A percentile compares a stretch with the other conserved stretches of the same genome.
Evolutionary conservation across 1,140 invertebrate species (phyloP).

Genomic region (Colletes gigas): DNA sequence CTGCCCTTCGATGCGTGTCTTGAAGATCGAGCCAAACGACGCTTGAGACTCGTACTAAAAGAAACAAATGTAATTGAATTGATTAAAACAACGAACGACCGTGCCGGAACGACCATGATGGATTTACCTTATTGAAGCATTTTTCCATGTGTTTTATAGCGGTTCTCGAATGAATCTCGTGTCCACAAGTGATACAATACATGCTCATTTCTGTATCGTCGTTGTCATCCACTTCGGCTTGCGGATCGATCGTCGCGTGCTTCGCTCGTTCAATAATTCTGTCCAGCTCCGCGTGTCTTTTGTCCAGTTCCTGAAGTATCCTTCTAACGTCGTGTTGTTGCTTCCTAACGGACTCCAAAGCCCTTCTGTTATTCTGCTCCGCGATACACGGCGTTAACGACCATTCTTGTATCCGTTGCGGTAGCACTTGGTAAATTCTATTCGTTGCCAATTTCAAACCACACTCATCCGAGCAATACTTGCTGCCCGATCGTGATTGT

Average conservation of each 20-base stretch:
- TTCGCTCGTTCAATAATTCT: slow-evolving; percentile 90
- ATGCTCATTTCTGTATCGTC: slow-evolving; percentile 92
- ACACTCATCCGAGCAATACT: slow-evolving; percentile 97
- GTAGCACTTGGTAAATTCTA: slow-evolving; percentile 92
- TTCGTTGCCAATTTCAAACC: slow-evolving; percentile 94
- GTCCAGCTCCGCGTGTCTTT: slow-evolving; percentile 89
- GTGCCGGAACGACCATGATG: too few relatives aligned
- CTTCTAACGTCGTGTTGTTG: slow-evolving; percentile 89
- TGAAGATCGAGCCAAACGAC: slow-evolving; percentile 96
- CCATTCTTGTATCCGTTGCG: slow-evolving; percentile 97
- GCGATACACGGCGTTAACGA: slow-evolving; percentile 93
- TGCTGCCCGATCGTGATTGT: slow-evolving; percentile 90
- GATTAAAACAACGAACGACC: neutral
- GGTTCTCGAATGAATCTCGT: slow-evolving; percentile 93
- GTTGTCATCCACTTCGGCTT: slow-evolving; percentile 85
- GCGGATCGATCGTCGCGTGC: slow-evolving; percentile 85
- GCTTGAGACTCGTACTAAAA: slow-evolving; percentile 96
- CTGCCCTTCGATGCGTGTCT: slow-evolving; percentile 95
- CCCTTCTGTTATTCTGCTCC: slow-evolving; percentile 92
- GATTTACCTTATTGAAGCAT: slow-evolving; percentile 92
- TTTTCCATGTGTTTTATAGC: slow-evolving; percentile 97
- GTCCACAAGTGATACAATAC: slow-evolving; percentile 98
- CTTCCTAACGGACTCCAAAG: slow-evolving; percentile 90
- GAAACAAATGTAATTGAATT: neutral
- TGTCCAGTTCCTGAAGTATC: slow-evolving; percentile 89